Evolutionary conservation across 2,797 vertebrate species (phyloP).

Genomic region (Hippocampus kuda): DNA sequence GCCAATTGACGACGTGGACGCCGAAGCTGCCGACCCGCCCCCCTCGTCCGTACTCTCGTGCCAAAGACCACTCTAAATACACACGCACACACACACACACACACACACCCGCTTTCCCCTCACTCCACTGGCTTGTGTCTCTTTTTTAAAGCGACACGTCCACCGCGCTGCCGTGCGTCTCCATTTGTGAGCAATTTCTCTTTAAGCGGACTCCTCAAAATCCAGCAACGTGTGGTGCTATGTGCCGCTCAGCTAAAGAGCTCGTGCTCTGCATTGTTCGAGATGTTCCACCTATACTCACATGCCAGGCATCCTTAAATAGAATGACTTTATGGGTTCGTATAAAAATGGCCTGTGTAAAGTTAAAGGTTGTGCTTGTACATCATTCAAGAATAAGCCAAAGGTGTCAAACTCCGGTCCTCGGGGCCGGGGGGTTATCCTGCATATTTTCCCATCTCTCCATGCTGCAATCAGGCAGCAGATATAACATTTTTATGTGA

Average conservation of each 20-base stretch:
- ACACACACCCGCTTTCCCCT: neutral
- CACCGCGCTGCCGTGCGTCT: rapidly evolving
- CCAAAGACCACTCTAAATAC: conserved; percentile 31
- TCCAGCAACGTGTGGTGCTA: no score
- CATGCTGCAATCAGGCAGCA: no score
- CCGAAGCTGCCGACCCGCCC: conserved; percentile 51
- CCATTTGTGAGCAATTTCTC: conserved; percentile 16
- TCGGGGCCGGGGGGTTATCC: no score
- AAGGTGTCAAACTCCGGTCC: no score
- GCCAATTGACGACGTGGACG: conserved; percentile 49
- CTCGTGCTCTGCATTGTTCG: neutral
- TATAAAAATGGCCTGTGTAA: no score
- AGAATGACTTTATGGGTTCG: neutral
- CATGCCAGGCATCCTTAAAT: neutral
- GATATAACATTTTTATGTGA: neutral
- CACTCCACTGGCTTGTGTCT: neutral
- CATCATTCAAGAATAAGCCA: neutral
- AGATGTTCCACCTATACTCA: neutral
- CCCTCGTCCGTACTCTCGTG: neutral
- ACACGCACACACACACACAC: neutral
- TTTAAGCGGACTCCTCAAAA: conserved; percentile 41
- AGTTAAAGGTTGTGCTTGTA: neutral
- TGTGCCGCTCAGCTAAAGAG: neutral
- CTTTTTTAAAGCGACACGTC: neutral
- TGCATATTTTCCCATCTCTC: no score